phyloP scores from a whole-genome alignment of 2,797 vertebrate species.

The Microcaecilia unicolor region DNA sequence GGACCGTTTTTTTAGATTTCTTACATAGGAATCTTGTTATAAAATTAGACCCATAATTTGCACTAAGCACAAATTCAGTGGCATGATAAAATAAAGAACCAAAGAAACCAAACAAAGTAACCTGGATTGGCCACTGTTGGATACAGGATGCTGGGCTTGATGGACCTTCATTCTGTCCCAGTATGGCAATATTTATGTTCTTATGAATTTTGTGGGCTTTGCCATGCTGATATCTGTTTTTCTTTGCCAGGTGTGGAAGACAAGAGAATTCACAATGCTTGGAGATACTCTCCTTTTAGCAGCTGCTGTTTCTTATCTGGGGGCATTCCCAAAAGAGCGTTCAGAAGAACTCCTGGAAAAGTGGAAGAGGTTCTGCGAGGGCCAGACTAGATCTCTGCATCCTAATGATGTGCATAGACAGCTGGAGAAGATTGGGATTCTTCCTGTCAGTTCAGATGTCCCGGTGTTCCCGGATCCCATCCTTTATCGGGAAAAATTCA shows the following conservation, averaged over 20 bases:
- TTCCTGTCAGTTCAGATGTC: not conserved
- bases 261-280: slow-evolving; percentile 12
- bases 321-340: slow-evolving; percentile 53
- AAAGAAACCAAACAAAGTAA: too few relatives aligned
- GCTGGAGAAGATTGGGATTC: slow-evolving; percentile 1
- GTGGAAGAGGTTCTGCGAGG: slow-evolving; percentile 60
- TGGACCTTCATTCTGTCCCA: too few relatives aligned
- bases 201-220: too few relatives aligned
- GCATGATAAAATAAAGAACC: too few relatives aligned
- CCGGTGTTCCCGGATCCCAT: slow-evolving; percentile 12
- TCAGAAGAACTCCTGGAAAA: slow-evolving; percentile 60
- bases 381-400: slow-evolving; percentile 38
- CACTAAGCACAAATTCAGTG: too few relatives aligned
- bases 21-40: too few relatives aligned
- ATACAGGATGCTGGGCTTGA: too few relatives aligned
- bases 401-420: slow-evolving; percentile 46
- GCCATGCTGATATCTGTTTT: not conserved
- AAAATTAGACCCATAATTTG: too few relatives aligned
- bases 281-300: slow-evolving; percentile 68
- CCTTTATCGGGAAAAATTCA: slow-evolving; percentile 31
- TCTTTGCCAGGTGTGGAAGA: slow-evolving; percentile 31
- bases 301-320: slow-evolving; percentile 61
- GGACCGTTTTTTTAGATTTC: too few relatives aligned
- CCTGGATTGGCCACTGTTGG: too few relatives aligned
- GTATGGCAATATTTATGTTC: too few relatives aligned